A percentile compares a stretch with the other conserved stretches of the same genome.
These are phyloP conservation scores for Bubo blakistoni DNA, from an alignment of 2,113 vertebrate species.

Conservation along the genomic window DNA sequence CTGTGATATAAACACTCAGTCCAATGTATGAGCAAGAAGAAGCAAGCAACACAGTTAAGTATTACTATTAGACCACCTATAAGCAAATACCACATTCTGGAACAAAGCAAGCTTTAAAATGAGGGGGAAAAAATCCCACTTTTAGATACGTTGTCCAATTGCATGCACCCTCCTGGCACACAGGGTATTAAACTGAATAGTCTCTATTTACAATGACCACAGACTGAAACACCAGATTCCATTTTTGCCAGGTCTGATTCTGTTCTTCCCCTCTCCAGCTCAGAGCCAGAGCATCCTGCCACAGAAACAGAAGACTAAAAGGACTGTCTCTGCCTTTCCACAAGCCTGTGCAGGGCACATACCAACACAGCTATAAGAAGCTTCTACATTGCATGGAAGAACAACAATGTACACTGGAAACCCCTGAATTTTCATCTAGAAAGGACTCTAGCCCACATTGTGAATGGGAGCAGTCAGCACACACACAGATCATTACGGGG, in stretches of 20 bases:
- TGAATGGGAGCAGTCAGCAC: not conserved
- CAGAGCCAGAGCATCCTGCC: not conserved
- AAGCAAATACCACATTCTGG: not conserved
- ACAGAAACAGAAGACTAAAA: not conserved
- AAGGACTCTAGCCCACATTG: not conserved
- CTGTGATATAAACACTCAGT: not conserved
- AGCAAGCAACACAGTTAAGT: not conserved
- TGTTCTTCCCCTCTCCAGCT: not conserved
- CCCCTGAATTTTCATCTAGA: not conserved
- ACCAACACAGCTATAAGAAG: not conserved
- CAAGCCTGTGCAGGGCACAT: rapidly evolving
- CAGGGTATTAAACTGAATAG: not conserved
- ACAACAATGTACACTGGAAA: not conserved
- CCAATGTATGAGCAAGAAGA: not conserved
- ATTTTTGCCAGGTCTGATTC: not conserved
- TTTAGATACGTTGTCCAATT: not conserved
- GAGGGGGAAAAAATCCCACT: no score
- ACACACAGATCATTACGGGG: not conserved
- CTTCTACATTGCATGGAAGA: not conserved
- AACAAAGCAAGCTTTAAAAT: not conserved
- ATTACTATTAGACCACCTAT: not conserved
- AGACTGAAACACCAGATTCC: not conserved
- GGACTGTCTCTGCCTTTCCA: not conserved
- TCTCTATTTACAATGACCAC: not conserved
- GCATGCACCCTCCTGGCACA: not conserved